Conservation (phyloP, 2,888 invertebrate species). For the Candidula unifasciata region DNA sequence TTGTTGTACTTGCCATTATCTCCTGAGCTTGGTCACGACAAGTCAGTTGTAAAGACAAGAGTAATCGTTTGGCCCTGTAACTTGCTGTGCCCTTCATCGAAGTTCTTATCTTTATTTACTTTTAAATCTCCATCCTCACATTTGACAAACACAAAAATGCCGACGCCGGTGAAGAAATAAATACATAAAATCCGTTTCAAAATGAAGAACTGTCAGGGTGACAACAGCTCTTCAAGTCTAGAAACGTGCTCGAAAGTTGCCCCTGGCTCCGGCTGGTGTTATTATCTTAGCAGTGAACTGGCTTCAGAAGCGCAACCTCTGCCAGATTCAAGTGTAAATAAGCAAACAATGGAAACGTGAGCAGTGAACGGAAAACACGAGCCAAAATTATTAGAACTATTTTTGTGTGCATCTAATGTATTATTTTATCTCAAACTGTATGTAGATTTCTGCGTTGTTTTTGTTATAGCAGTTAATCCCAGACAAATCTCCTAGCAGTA, state of each 20-base stretch:
- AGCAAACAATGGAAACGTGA: background rate
- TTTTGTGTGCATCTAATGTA: no score
- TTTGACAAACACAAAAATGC: background rate
- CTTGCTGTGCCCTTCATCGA: no score
- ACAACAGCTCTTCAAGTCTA: background rate
- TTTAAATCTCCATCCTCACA: background rate
- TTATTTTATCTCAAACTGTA: no score
- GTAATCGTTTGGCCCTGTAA: background rate
- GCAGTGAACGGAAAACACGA: background rate
- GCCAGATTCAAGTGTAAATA: background rate
- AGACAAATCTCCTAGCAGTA: no score
- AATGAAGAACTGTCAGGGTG: background rate
- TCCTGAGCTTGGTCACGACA: background rate
- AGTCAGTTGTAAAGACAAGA: background rate
- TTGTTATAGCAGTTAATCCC: no score
- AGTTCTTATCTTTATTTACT: background rate
- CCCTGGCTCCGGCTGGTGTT: background rate
- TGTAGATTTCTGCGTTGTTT: no score
- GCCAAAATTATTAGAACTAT: background rate
- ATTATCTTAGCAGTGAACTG: background rate
- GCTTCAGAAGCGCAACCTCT: background rate
- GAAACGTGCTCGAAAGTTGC: background rate
- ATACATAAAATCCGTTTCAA: conserved; percentile 1
- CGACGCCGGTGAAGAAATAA: background rate
- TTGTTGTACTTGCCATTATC: background rate